Evolutionary conservation across 2,113 vertebrate genomes (phyloP).

Genomic region (Sorex araneus): DNA sequence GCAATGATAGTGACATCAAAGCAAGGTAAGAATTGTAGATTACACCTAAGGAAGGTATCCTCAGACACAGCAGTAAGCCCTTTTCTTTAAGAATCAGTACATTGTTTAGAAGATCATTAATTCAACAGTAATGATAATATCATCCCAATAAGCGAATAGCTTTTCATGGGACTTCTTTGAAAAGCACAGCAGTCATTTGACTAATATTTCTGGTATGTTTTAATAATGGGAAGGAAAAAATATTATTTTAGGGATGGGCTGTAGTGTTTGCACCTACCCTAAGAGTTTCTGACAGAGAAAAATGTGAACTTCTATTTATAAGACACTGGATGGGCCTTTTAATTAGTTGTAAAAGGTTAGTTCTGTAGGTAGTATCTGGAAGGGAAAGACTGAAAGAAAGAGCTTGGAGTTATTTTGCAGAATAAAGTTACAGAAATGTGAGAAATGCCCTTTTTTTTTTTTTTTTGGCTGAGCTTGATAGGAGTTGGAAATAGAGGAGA

Average conservation of each 20-base stretch:
- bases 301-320: conserved; percentile 36
- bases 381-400: conserved; percentile 46
- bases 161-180: conserved; percentile 11
- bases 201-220: conserved; percentile 63
- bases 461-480: not conserved
- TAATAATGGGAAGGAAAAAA: conserved; percentile 38
- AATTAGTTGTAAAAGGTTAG: conserved; percentile 40
- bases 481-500: conserved; percentile 37
- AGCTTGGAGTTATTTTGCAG: conserved; percentile 48
- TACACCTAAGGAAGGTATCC: conserved; percentile 34
- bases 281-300: conserved; percentile 54
- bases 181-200: conserved; percentile 32
- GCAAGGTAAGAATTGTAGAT: not conserved
- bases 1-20: conserved; percentile 54
- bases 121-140: not conserved
- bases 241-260: conserved; percentile 50
- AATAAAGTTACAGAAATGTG: conserved; percentile 55
- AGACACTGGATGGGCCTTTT: not conserved
- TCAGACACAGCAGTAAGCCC: not conserved
- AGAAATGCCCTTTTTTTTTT: not conserved
- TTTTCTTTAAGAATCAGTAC: conserved; percentile 55
- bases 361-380: conserved; percentile 10
- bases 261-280: conserved; percentile 35
- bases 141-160: conserved; percentile 21
- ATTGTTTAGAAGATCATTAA: conserved; percentile 36